A percentile compares a stretch with the other conserved stretches of the same genome.
phyloP scores from a whole-genome alignment of 2,113 vertebrate genomes.

The Camarhynchus parvulus region DNA sequence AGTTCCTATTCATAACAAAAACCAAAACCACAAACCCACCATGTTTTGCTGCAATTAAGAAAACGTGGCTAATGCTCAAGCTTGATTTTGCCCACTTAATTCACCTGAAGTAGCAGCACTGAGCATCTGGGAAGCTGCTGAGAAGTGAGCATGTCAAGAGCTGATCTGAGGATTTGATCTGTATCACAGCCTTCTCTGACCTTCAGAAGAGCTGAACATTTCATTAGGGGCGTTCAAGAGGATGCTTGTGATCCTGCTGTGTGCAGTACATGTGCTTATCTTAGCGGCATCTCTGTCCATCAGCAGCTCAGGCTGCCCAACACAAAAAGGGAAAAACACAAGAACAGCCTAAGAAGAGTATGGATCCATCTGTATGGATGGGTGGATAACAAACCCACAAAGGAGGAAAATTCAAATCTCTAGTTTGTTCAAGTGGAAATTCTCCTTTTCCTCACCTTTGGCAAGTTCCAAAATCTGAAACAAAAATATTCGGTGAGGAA shows the following conservation, averaged over 20 bases:
- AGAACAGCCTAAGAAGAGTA: background rate
- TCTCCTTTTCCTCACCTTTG: background rate
- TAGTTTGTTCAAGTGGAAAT: background rate
- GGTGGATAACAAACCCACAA: background rate
- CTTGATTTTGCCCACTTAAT: background rate
- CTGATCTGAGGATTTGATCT: background rate
- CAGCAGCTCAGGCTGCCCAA: background rate
- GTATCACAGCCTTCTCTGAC: background rate
- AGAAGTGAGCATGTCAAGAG: background rate
- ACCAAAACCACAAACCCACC: fast-evolving
- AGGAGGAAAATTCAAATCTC: background rate
- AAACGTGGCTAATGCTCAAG: background rate
- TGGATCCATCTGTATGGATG: background rate
- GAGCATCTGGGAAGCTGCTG: background rate
- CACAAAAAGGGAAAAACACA: background rate
- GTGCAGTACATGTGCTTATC: background rate
- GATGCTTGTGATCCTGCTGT: background rate
- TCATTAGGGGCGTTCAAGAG: background rate
- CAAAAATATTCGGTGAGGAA: background rate
- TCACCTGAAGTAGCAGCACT: background rate
- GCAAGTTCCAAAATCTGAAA: background rate
- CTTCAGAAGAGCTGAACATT: background rate
- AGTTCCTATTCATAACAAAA: background rate
- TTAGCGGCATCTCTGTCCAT: background rate
- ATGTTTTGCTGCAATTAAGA: background rate